A percentile compares a stretch with the other conserved stretches of the same genome.
phyloP scores from a whole-genome alignment of 2,113 vertebrate genomes.

The Dryoscopus gambensis region DNA sequence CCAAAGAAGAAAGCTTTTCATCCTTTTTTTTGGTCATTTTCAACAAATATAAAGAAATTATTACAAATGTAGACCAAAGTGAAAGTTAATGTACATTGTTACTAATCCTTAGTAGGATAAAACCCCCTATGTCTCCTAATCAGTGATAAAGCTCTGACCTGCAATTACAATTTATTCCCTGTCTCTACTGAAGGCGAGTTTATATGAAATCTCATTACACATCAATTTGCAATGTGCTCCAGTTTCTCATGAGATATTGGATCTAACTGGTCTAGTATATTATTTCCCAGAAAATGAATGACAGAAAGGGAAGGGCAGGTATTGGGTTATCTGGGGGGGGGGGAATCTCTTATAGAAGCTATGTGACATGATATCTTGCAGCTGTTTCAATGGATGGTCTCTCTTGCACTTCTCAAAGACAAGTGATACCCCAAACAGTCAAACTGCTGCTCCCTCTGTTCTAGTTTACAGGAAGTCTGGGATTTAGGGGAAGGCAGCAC shows the following conservation, averaged over 20 bases:
- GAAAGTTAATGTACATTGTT: not conserved
- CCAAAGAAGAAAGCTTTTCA: not conserved
- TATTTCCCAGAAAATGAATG: not conserved
- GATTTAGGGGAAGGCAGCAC: not conserved
- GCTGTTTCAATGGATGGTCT: conserved; percentile 28
- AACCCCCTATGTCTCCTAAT: not conserved
- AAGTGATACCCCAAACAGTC: not conserved
- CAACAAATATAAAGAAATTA: not conserved
- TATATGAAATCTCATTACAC: not conserved
- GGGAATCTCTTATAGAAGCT: not conserved
- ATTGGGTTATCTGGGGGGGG: not conserved
- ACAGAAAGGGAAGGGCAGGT: not conserved
- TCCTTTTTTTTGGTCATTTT: not conserved
- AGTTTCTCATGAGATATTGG: not conserved
- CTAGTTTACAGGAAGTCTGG: not conserved
- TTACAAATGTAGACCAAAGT: not conserved
- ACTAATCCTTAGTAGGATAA: not conserved
- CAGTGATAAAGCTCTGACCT: not conserved
- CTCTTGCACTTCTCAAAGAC: not conserved
- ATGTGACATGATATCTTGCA: conserved; percentile 4
- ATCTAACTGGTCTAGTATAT: not conserved
- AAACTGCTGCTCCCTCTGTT: not conserved
- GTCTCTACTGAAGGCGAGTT: not conserved
- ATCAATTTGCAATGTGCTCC: not conserved
- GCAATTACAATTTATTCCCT: not conserved